Percentiles rank a stretch among this genome's conserved stretches.
These are phyloP conservation scores for Zaprionus gabonicus DNA, from an alignment of 1,140 invertebrate genomes.

Conservation along the genomic window DNA sequence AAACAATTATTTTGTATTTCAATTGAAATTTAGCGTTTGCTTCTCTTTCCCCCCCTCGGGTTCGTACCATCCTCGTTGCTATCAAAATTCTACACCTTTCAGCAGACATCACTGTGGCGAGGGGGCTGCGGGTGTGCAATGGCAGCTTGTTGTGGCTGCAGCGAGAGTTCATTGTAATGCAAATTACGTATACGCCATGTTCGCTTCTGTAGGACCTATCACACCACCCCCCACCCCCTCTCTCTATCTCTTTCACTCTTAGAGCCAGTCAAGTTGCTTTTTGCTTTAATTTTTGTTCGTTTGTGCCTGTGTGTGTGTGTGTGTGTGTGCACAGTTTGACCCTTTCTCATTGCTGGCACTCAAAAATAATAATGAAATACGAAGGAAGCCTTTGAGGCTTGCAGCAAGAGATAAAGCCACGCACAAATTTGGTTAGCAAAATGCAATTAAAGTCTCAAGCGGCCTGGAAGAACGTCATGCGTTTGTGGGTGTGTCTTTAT, in stretches of 20 bases:
- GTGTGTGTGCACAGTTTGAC: background rate
- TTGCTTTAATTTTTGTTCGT: background rate
- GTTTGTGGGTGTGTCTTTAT: too few relatives aligned
- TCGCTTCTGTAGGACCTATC: constrained; percentile 18
- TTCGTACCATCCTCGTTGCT: constrained; percentile 31
- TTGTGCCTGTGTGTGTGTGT: background rate
- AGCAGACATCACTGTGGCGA: constrained; percentile 30
- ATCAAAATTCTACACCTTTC: constrained; percentile 80
- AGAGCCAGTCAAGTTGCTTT: background rate
- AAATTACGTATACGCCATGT: constrained; percentile 75
- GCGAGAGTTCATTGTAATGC: constrained; percentile 71
- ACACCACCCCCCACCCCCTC: background rate
- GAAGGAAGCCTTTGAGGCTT: background rate
- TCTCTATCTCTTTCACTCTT: background rate
- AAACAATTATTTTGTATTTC: constrained; percentile 80
- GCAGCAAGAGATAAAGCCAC: background rate
- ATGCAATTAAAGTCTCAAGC: constrained; percentile 7
- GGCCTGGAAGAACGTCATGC: background rate
- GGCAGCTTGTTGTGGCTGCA: constrained; percentile 25
- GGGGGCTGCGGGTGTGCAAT: background rate
- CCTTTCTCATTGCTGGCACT: background rate
- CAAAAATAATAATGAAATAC: constrained; percentile 2
- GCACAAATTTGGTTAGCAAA: constrained; percentile 3
- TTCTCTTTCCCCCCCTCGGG: too few relatives aligned
- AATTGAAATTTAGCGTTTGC: constrained; percentile 69